phyloP scores from a whole-genome alignment of 2,888 invertebrate genomes.

The Drosophila flavopinicola region DNA sequence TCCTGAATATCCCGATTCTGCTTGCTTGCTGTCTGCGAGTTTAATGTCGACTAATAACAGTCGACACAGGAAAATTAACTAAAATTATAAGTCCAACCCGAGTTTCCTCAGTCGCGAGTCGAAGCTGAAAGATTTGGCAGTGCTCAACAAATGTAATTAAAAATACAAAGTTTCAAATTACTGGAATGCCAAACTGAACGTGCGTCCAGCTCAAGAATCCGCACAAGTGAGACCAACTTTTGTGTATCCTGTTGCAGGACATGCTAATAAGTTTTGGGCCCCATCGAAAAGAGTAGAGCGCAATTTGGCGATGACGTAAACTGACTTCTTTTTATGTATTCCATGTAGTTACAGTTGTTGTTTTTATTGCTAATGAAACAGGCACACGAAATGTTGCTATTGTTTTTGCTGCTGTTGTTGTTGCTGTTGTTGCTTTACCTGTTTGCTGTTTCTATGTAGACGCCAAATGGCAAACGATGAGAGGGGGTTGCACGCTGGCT shows the following conservation, averaged over 20 bases:
- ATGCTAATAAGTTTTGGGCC: conserved; percentile 69
- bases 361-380: conserved; percentile 33
- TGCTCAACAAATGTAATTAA: conserved; percentile 73
- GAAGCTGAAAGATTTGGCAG: conserved; percentile 21
- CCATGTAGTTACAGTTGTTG: conserved; percentile 10
- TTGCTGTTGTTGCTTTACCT: conserved; percentile 58
- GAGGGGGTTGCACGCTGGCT: conserved; percentile 41
- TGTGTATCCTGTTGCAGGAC: conserved; percentile 74
- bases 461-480: conserved; percentile 64
- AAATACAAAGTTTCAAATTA: conserved; percentile 71
- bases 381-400: conserved; percentile 29
- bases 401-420: conserved; percentile 28
- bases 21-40: not conserved
- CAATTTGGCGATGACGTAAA: conserved; percentile 77
- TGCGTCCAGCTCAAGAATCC: conserved; percentile 62
- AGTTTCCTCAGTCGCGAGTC: not conserved
- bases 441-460: conserved; percentile 75
- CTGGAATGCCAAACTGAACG: conserved; percentile 50
- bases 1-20: conserved; percentile 11
- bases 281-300: conserved; percentile 52
- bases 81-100: too few species aligned
- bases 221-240: conserved; percentile 56
- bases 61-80: too few species aligned
- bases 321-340: conserved; percentile 37
- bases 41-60: too few species aligned